These are phyloP conservation scores for Peromyscus nudipes DNA, from an alignment of 2,797 vertebrate species.

Conservation along the genomic window DNA sequence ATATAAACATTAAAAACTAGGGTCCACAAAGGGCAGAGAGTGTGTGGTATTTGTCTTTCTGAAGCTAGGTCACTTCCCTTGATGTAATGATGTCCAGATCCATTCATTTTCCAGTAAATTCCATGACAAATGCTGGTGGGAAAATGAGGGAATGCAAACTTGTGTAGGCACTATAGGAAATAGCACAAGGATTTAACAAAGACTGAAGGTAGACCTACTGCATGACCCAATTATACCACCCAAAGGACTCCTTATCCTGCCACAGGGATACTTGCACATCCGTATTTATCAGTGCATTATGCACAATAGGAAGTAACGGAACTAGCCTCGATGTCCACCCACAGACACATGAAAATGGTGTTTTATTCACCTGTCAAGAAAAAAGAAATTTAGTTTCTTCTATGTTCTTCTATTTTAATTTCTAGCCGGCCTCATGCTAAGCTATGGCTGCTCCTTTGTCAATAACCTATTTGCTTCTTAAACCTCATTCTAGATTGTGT, in stretches of 20 bases:
- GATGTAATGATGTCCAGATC: neutral
- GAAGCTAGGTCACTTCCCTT: neutral
- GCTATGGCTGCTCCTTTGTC: neutral
- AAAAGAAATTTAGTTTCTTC: neutral
- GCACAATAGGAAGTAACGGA: no score
- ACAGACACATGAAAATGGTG: neutral
- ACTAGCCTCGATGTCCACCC: neutral
- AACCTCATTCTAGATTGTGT: neutral
- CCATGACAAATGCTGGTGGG: neutral
- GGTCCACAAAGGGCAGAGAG: neutral
- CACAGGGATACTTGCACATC: neutral
- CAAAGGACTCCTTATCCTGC: neutral
- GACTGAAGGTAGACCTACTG: neutral
- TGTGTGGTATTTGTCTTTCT: neutral
- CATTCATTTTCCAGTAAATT: neutral
- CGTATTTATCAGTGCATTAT: neutral
- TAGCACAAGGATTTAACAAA: neutral
- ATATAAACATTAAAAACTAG: neutral
- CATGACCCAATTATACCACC: no score
- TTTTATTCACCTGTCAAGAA: neutral
- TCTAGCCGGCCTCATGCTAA: neutral
- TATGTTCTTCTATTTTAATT: conserved; percentile 3
- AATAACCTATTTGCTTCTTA: neutral
- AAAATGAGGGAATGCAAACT: neutral
- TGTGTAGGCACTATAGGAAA: neutral